A percentile compares a stretch with the other conserved stretches of the same genome.
Conservation (phyloP, 2,888 invertebrate species). For the Altica lythri region DNA sequence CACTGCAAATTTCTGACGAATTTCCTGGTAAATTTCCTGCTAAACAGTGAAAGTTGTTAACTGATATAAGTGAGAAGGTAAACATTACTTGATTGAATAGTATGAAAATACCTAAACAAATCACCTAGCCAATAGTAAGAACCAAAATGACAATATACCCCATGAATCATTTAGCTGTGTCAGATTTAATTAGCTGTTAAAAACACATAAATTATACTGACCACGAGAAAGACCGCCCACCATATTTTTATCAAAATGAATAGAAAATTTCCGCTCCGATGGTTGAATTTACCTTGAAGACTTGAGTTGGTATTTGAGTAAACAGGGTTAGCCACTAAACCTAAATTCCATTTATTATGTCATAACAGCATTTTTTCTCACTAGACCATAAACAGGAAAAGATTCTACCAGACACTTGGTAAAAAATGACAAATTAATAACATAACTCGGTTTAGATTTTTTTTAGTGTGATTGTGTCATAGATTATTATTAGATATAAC, state of each 20-base stretch:
- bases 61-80: too few species aligned
- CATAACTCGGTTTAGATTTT: too few species aligned
- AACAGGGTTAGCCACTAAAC: constrained; percentile 27
- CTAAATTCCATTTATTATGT: constrained; percentile 28
- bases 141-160: constrained; percentile 5
- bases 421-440: too few species aligned
- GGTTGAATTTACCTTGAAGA: constrained; percentile 32
- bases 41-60: too few species aligned
- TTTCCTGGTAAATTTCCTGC: too few species aligned
- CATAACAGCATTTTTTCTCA: constrained; percentile 15
- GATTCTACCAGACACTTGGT: constrained; percentile 1
- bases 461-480: too few species aligned
- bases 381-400: constrained; percentile 22
- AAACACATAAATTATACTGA: constrained; percentile 28
- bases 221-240: constrained; percentile 32
- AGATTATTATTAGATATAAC: too few species aligned
- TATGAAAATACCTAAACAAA: too few species aligned
- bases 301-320: constrained; percentile 21
- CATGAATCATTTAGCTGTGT: constrained; percentile 12
- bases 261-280: constrained; percentile 30
- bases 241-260: constrained; percentile 29
- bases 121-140: not conserved
- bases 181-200: constrained; percentile 23
- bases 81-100: too few species aligned
- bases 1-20: too few species aligned